Base-by-base conservation (phyloP, 2,113 vertebrate species). In the Paradisaea rubra region DNA sequence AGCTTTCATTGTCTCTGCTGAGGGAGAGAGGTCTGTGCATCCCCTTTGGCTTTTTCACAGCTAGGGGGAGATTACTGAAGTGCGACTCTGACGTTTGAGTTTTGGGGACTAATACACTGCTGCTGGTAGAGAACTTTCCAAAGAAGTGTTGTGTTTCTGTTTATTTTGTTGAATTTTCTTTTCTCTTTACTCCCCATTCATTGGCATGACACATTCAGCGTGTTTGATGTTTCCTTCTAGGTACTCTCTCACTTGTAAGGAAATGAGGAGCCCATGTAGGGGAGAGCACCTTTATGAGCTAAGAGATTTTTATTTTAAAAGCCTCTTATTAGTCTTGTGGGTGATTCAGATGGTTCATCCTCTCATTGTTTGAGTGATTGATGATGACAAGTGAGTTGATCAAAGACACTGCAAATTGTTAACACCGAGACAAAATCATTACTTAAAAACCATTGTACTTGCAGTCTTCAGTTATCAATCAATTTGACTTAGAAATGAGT, bases 371-470 rank as follows among this genome's bases (percentile, higher is more conserved):
- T 89, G 63, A 69, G 15, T 93, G 91, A 95, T 83, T 86, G 93
- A 94, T 94, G 91, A 78, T 92, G 93, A 93, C 91, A 91, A 91
- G 64, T 30, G 60, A 86, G 80, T 88, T 56, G 68, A 94, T 93
- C 94, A 95, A 91, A 95, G 85, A 20, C 71, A 66, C 72, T 61
- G 74, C 80, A 88, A 83, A 81, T 83, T 74, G 79, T 88, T 93
- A 88, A 70, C 23, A 24, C 54, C 3, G 64, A 83, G 80, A 60
- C 79, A 91, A 90, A 97, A 88, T 83, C 59, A 79, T 73, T 91
- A 70, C 68, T 89, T 85, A 63, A 79, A 86, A 86, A 50, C 33
- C 3, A 4, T 74, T 15, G 4, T 80, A 53, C 74, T 96, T 91
- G 71, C 76, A 89, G 60, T 89, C 94, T 93, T 83, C 44, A 86